Base-by-base conservation (phyloP, 37 sponge, comb jelly and placozoan genomes). In the Cliona cf. orientalis region DNA sequence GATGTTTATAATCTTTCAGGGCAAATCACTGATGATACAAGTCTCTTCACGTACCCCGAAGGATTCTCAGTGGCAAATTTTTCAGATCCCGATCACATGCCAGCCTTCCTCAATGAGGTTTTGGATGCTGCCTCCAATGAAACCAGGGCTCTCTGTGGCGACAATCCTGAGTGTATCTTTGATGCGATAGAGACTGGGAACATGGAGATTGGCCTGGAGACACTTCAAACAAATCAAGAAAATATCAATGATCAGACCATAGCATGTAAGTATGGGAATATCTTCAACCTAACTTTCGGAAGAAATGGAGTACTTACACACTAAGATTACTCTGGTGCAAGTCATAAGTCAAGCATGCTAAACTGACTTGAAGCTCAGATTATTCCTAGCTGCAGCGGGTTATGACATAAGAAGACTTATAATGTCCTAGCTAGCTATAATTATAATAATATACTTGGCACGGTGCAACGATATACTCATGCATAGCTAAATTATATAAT, bases 131-230 rank as follows among this genome's bases (percentile, higher is more conserved):
- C 77, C 32, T 28, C 60, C 45, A n/a, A 17, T 28, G 68, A 69
- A 1, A 28, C 78, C 21, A 45, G 32, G 23, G 62, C 3, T 3
- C 58, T 32, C 19, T 91, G 92, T 64, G 67, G 56, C 34, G 66
- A 65, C 25, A 64, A 87, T 59, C 28, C 42, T 0, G 32, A 43
- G 56, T 91, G 92, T 40, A 60, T 91, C 14, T 87, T 73, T 87
- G 92, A 91, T 65, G 53, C 62, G 2, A 31, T 33, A n/a, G 88
- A 87, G 58, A 91, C 92, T 56, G 84, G 84, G 0, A 63, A 86
- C 45, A 2, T 39, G 6, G 69, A 42, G 0, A 56, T 91, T 29
- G 92, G 83, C 9, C 45, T 74, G 38, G 62, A 29, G 17, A 87
- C 86, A 34, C 19, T 75, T 35, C 23, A 0, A 28, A 73, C 63